phyloP scores from a whole-genome alignment of 92 coral and sea anemone genomes.

The Palythoa grandis region DNA sequence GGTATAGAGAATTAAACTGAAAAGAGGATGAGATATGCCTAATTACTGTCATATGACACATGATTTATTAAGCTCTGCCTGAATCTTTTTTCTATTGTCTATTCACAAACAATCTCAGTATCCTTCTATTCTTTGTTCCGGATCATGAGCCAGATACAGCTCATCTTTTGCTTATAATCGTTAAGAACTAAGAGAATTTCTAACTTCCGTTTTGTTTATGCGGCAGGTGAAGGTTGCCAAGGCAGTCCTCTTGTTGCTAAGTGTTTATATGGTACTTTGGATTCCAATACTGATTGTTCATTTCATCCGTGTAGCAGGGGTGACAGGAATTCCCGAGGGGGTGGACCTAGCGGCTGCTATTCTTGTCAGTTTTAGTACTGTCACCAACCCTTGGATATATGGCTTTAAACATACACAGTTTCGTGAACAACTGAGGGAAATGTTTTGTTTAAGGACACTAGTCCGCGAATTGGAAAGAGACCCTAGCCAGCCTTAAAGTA shows the following conservation, averaged over 20 bases:
- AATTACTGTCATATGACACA: too few relatives aligned
- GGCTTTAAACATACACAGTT: constrained; percentile 78
- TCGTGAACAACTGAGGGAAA: constrained; percentile 64
- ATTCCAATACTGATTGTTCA: constrained; percentile 77
- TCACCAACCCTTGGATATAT: constrained; percentile 88
- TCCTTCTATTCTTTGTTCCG: too few relatives aligned
- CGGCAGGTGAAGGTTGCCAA: constrained; percentile 74
- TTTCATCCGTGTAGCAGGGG: constrained; percentile 78
- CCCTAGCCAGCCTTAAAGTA: not conserved
- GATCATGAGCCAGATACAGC: too few relatives aligned
- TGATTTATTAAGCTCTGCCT: too few relatives aligned
- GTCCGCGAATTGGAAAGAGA: constrained; percentile 35
- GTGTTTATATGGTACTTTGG: constrained; percentile 86
- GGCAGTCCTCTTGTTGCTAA: constrained; percentile 69
- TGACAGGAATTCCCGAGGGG: constrained; percentile 57
- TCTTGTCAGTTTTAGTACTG: constrained; percentile 78
- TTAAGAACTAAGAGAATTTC: not conserved
- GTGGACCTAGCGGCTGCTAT: constrained; percentile 79
- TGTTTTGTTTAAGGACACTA: constrained; percentile 62
- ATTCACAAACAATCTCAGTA: too few relatives aligned
- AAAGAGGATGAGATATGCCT: too few relatives aligned
- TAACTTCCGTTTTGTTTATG: not conserved
- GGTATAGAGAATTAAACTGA: too few relatives aligned
- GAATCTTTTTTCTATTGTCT: too few relatives aligned
- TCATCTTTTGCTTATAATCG: too few relatives aligned